Evolutionary conservation across 2,797 vertebrate genomes (phyloP), one percentile per base, ranked within the genome.

Genomic region (Sparidentex hasta): DNA sequence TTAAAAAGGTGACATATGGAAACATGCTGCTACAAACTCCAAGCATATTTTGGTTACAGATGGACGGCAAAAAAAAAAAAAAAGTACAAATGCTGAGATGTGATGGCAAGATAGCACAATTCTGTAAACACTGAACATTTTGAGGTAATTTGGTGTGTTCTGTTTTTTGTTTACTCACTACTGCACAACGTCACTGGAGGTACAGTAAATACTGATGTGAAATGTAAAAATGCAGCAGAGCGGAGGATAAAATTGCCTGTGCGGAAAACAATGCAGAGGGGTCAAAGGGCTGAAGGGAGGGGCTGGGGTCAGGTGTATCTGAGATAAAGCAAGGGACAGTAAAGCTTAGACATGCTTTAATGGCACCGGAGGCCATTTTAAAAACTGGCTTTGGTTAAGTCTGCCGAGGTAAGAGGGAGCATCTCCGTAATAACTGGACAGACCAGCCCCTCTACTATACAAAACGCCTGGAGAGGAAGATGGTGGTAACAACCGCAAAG

Each of bases 331-430:
- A 67, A 80, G 81, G 85, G 83, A 83, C 82, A 84, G 76, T 93
- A 93, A 93, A 93, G 93, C 93, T 93, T 87, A 74, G 71, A 86
- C 76, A 59, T 64, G 80, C 80, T 89, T 90, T 66, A 67, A 86
- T 75, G 80, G 86, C 76, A 81, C 68, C 43, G 65, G 81, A 80
- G 78, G 88, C 85, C 90, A 91, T 89, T 88, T 90, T 68, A 38
- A 80, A 90, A 91, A 89, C 81, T 89, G 88, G 88, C 95, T 95
- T 96, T 96, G 95, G 95, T 95, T 94, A 83, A 85, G 90, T 90
- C 90, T 86, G 88, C 74, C 84, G 27, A 86, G 79, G 81, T 85
- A 88, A 82, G 79, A 80, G 67, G 84, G 76, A 87, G 82, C 80
- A 86, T 74, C 82, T 88, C 79, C 82, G 25, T 74, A 59, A 78